Evolutionary conservation across 2,888 invertebrate genomes (phyloP).

Genomic region (Andrena flavipes): DNA sequence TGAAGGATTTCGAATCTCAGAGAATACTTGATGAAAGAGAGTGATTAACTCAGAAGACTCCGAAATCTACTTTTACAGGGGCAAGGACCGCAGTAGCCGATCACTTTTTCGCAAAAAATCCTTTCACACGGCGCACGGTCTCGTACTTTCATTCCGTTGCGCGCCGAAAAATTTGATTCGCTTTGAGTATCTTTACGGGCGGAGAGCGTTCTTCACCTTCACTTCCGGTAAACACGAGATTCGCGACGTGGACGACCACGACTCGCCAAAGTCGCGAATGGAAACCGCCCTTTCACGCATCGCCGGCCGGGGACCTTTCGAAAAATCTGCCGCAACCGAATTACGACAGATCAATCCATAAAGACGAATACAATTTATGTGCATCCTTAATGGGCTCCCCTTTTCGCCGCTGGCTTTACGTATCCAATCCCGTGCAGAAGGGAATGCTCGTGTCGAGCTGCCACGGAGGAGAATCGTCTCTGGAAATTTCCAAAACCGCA

Average conservation of each 20-base stretch:
- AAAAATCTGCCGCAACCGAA: background rate
- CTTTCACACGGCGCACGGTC: constrained; percentile 61
- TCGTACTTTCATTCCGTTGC: constrained; percentile 65
- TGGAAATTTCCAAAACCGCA: constrained; percentile 18
- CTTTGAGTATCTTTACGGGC: constrained; percentile 25
- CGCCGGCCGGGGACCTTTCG: constrained; percentile 10
- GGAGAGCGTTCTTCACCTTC: constrained; percentile 57
- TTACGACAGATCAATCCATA: background rate
- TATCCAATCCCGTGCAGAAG: background rate
- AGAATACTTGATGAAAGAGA: background rate
- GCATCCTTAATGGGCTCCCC: background rate
- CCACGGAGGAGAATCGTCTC: background rate
- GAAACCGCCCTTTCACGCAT: constrained; percentile 33
- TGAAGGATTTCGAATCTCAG: background rate
- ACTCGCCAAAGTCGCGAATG: constrained; percentile 10
- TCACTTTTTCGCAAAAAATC: constrained; percentile 51
- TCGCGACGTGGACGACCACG: constrained; percentile 16
- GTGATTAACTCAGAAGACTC: constrained; percentile 1
- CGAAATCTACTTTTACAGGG: constrained; percentile 35
- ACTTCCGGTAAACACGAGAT: constrained; percentile 65
- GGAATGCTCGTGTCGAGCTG: background rate
- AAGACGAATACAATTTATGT: background rate
- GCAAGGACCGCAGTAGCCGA: constrained; percentile 41
- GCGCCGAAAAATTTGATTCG: constrained; percentile 61
- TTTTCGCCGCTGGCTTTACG: background rate